phyloP scores from a whole-genome alignment of 1,140 invertebrate species.

The Brachionus calyciflorus region DNA sequence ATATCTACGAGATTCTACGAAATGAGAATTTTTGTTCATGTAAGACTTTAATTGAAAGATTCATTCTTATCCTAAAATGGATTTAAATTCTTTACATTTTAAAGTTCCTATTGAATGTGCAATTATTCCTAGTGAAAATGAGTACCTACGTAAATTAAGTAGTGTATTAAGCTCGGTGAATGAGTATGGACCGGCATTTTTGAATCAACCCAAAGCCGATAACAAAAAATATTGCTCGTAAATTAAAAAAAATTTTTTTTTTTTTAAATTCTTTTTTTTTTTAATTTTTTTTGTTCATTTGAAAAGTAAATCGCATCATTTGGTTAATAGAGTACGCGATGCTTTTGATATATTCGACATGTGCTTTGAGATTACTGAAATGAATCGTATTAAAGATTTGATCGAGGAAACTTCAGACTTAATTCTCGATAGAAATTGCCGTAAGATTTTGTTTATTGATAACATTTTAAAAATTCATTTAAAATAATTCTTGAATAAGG shows the following conservation, averaged over 20 bases:
- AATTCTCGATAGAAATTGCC: conserved; percentile 24
- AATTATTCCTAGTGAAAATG: conserved; percentile 22
- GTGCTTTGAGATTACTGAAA: conserved; percentile 25
- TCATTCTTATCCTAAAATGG: not conserved
- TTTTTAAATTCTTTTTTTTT: not conserved
- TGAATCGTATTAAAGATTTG: not conserved
- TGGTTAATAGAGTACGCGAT: not conserved
- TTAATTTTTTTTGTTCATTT: not conserved
- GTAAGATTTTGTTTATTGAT: too few species aligned
- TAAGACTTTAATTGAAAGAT: not conserved
- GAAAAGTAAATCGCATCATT: conserved; percentile 35
- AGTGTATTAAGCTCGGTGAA: not conserved
- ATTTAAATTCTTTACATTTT: not conserved
- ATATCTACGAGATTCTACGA: conserved; percentile 23
- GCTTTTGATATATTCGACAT: conserved; percentile 32
- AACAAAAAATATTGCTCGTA: conserved; percentile 47
- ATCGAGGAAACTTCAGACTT: conserved; percentile 3
- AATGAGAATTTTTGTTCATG: conserved; percentile 18
- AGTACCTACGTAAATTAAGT: conserved; percentile 3
- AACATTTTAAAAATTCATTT: too few species aligned
- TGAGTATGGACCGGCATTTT: conserved; percentile 11
- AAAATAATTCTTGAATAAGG: not conserved
- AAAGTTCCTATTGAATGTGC: conserved; percentile 37
- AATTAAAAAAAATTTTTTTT: too few species aligned
- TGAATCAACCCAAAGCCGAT: conserved; percentile 36